Percentiles rank a stretch among this genome's conserved stretches.
Conservation (phyloP, 2,888 invertebrate species). For the Synanthedon andrenaeformis region DNA sequence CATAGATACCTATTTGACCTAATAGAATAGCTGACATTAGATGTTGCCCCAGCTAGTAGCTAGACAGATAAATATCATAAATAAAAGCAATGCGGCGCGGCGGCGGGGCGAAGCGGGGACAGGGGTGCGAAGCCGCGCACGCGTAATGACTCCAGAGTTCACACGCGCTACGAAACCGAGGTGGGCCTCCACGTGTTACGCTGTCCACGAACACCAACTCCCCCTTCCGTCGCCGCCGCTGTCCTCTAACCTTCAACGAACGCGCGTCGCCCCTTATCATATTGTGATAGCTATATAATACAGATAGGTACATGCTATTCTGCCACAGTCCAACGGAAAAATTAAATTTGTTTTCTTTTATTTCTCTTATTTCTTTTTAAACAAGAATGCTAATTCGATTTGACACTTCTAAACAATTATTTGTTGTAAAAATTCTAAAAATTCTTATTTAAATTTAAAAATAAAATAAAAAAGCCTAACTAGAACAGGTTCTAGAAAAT, state of each 20-base stretch:
- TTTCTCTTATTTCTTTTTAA: too few relatives aligned
- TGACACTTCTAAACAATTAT: too few relatives aligned
- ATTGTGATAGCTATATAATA: constrained; percentile 7
- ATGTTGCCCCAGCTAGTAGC: constrained; percentile 11
- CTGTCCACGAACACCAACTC: constrained; percentile 19
- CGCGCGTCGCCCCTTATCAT: constrained; percentile 35
- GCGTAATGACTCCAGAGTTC: constrained; percentile 59
- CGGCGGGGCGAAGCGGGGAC: constrained; percentile 30
- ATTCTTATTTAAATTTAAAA: too few relatives aligned
- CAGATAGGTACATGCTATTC: not conserved
- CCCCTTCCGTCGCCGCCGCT: constrained; percentile 8
- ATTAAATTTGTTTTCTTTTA: too few relatives aligned
- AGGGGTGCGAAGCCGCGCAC: constrained; percentile 46
- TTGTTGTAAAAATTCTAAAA: too few relatives aligned
- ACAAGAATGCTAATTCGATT: too few relatives aligned
- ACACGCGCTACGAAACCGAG: constrained; percentile 64
- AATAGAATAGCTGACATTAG: constrained; percentile 25
- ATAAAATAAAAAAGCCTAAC: too few relatives aligned
- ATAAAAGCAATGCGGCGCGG: constrained; percentile 27
- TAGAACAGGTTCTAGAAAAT: too few relatives aligned
- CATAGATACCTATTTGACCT: too few relatives aligned
- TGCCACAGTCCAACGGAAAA: too few relatives aligned
- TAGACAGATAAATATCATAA: constrained; percentile 43
- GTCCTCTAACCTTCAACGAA: constrained; percentile 44
- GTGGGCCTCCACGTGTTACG: constrained; percentile 66